These are phyloP conservation scores for Drosophila pruinosa DNA, from an alignment of 1,140 invertebrate genomes.

Conservation along the genomic window DNA sequence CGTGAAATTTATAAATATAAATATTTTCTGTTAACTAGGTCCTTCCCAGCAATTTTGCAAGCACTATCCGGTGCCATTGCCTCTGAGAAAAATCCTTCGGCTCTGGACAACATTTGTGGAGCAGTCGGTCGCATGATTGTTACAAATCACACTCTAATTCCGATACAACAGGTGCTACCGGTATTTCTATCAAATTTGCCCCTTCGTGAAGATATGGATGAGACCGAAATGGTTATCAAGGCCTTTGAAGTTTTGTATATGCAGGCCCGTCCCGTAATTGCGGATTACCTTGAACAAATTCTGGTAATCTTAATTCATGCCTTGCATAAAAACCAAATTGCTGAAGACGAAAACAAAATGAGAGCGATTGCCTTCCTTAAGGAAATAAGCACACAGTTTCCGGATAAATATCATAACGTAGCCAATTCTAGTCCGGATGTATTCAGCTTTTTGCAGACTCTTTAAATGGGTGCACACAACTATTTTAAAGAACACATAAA, in stretches of 20 bases:
- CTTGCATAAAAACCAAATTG: slow-evolving; percentile 83
- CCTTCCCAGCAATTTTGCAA: slow-evolving; percentile 85
- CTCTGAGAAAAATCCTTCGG: slow-evolving; percentile 86
- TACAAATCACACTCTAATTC: slow-evolving; percentile 86
- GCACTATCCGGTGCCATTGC: slow-evolving; percentile 86
- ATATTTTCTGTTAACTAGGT: slow-evolving; percentile 37
- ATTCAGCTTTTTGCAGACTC: slow-evolving; percentile 56
- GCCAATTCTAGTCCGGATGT: slow-evolving; percentile 61
- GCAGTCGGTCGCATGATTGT: slow-evolving; percentile 89
- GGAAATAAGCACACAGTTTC: slow-evolving; percentile 84
- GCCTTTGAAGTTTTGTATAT: slow-evolving; percentile 87
- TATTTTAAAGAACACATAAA: not conserved
- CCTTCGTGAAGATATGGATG: slow-evolving; percentile 89
- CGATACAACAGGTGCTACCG: slow-evolving; percentile 88
- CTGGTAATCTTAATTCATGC: slow-evolving; percentile 84
- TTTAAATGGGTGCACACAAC: slow-evolving; percentile 40
- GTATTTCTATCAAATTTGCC: slow-evolving; percentile 89
- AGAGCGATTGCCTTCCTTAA: slow-evolving; percentile 84
- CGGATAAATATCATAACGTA: slow-evolving; percentile 84
- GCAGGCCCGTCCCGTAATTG: slow-evolving; percentile 84
- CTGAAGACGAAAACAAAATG: slow-evolving; percentile 40
- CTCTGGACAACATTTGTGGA: slow-evolving; percentile 91
- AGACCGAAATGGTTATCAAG: slow-evolving; percentile 88
- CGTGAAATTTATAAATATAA: slow-evolving; percentile 10
- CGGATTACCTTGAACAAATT: slow-evolving; percentile 84